Conservation (phyloP, 2,113 vertebrate genomes). For the Burhinus bistriatus region DNA sequence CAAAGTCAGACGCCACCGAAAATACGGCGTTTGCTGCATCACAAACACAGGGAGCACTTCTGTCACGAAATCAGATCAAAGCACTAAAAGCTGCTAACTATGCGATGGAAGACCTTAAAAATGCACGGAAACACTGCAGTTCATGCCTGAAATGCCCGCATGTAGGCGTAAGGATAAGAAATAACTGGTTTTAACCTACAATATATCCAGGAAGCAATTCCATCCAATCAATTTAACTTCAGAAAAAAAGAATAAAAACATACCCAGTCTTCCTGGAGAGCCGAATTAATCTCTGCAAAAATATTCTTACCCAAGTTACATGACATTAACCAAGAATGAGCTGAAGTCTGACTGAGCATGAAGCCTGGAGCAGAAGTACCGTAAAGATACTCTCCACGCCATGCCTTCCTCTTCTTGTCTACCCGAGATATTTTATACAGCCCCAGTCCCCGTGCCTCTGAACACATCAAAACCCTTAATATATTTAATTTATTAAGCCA, state of each 20-base stretch:
- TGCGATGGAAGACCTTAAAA: conserved; percentile 28
- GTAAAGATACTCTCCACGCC: neutral
- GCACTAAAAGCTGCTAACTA: conserved; percentile 39
- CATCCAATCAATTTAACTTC: neutral
- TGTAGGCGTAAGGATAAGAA: neutral
- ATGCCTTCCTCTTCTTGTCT: neutral
- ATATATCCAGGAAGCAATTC: neutral
- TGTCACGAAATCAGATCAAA: conserved; percentile 26
- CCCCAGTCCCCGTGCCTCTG: neutral
- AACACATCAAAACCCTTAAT: neutral
- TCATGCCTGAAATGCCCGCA: conserved; percentile 23
- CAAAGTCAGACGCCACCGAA: conserved; percentile 44
- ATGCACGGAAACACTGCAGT: conserved; percentile 1
- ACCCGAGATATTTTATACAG: neutral
- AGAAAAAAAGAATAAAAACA: neutral
- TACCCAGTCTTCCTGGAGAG: neutral
- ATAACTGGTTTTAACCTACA: neutral
- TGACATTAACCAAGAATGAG: neutral
- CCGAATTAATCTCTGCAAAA: neutral
- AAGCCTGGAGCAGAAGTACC: neutral
- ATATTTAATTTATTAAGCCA: neutral
- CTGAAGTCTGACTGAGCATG: neutral
- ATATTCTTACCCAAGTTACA: neutral
- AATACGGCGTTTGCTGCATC: conserved; percentile 30
- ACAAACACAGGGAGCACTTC: conserved; percentile 6